Evolutionary conservation across 2,113 vertebrate genomes (phyloP), one percentile per base, ranked within the genome.

Genomic region (Mola mola): DNA sequence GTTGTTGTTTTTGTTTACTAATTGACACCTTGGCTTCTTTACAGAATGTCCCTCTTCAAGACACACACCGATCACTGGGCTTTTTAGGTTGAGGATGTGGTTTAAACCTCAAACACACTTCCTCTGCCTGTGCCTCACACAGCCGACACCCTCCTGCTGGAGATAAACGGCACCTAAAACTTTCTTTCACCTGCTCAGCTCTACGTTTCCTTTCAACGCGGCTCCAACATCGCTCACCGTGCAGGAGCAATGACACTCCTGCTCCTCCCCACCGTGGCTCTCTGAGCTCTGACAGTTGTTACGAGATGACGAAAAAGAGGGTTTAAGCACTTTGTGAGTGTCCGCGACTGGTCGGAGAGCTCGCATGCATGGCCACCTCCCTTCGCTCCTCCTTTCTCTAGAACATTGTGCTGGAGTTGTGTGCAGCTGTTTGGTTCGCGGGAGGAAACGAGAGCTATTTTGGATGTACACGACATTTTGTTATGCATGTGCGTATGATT

Each of bases 31-130:
- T 60, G 3, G 83, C 90, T 89, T 94, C 87, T 80, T 91, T 21
- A 82, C 93, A 84, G 96, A 95, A 85, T 92, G 94, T 84, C 91
- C 94, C 55, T 92, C 94, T 91, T 92, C 95, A 88, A 93, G 95
- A 86, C 93, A 92, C 90, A 93, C 94, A 90, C 90, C 94, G 86
- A 76, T 94, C 96, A 68, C 89, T 82, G 92, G 95, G 87, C 84
- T 97, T 91, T 93, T 94, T 87, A 94, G 94, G 87, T 90, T 95
- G 46, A 92, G 29, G 41, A 31, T 49, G 26, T 50, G 17, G 42
- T 42, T 49, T 11, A 11, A 59, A 28, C 31, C 42, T 51, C 31
- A 25, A 36, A 44, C 17, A 7, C 21, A 61, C 51, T 6, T n/a
- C 62, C 66, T 62, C 57, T 65, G 75, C 51, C 58, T 79, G 63